These are phyloP conservation scores for Belonocnema kinseyi DNA, from an alignment of 1,140 invertebrate species.

Conservation along the genomic window DNA sequence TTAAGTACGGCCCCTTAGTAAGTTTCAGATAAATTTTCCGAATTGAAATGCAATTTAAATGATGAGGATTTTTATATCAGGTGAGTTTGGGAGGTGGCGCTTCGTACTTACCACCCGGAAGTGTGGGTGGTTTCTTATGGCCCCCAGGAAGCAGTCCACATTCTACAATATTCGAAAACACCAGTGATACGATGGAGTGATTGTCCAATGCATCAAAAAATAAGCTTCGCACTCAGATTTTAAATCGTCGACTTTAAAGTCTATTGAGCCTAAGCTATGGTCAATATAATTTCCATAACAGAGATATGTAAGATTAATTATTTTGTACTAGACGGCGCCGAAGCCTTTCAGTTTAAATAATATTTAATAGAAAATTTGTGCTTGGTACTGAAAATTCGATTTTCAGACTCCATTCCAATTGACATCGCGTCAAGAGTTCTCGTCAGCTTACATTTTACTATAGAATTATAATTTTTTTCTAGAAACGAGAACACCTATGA, in stretches of 20 bases:
- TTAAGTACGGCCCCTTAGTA: too few relatives aligned
- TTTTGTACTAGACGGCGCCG: conserved; percentile 12
- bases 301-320: not conserved
- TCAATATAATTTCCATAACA: conserved; percentile 9
- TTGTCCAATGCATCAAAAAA: conserved; percentile 24
- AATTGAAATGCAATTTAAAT: conserved; percentile 29
- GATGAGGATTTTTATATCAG: conserved; percentile 50
- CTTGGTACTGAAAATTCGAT: not conserved
- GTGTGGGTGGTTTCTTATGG: conserved; percentile 69
- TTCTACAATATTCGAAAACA: conserved; percentile 70
- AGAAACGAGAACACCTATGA: not conserved
- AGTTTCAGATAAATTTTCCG: not conserved
- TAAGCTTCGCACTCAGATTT: not conserved
- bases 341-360: not conserved
- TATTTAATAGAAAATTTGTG: not conserved
- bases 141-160: conserved; percentile 66
- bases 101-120: conserved; percentile 68
- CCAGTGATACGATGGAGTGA: conserved; percentile 70
- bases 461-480: conserved; percentile 10
- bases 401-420: not conserved
- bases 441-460: not conserved
- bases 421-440: not conserved
- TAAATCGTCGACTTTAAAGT: not conserved
- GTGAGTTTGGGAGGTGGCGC: conserved; percentile 67
- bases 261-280: conserved; percentile 11